Percentiles rank a stretch among this genome's conserved stretches.
Conservation (phyloP, 2,888 invertebrate species). For the Tetramorium bicarinatum region DNA sequence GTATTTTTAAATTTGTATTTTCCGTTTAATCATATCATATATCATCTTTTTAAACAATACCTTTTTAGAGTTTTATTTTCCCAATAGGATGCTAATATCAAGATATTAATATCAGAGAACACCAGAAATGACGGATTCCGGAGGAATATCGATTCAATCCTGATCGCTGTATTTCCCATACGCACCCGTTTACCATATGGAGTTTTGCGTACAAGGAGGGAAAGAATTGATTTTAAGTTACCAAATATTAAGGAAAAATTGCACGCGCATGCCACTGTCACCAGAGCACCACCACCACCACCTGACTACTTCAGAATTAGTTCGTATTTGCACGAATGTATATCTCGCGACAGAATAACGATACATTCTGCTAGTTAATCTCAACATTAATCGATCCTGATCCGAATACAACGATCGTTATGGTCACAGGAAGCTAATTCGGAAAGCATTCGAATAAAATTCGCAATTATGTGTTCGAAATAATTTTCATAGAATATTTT, state of each 20-base stretch:
- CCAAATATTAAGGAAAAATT: slow-evolving; percentile 66
- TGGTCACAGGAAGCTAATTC: not conserved
- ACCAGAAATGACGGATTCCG: slow-evolving; percentile 40
- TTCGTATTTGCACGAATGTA: slow-evolving; percentile 49
- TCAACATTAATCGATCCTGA: slow-evolving; percentile 37
- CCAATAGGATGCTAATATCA: not conserved
- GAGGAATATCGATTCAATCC: slow-evolving; percentile 61
- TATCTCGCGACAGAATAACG: slow-evolving; percentile 17
- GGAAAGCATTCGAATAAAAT: not conserved
- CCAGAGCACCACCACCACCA: slow-evolving; percentile 83
- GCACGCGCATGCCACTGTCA: slow-evolving; percentile 82
- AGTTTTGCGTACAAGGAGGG: slow-evolving; percentile 50
- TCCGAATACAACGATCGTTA: not conserved
- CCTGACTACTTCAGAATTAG: slow-evolving; percentile 75
- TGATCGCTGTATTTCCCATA: slow-evolving; percentile 65
- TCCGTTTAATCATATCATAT: not conserved
- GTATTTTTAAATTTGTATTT: slow-evolving; percentile 12
- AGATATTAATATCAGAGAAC: not conserved
- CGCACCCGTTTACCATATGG: slow-evolving; percentile 56
- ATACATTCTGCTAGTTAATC: slow-evolving; percentile 63
- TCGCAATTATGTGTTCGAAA: slow-evolving; percentile 5
- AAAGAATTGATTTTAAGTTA: slow-evolving; percentile 68
- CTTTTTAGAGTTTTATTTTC: not conserved
- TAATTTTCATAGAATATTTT: slow-evolving; percentile 10
- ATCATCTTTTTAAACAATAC: not conserved